These are phyloP conservation scores for Petromus typicus DNA, from an alignment of 2,113 vertebrate genomes.

Conservation along the genomic window DNA sequence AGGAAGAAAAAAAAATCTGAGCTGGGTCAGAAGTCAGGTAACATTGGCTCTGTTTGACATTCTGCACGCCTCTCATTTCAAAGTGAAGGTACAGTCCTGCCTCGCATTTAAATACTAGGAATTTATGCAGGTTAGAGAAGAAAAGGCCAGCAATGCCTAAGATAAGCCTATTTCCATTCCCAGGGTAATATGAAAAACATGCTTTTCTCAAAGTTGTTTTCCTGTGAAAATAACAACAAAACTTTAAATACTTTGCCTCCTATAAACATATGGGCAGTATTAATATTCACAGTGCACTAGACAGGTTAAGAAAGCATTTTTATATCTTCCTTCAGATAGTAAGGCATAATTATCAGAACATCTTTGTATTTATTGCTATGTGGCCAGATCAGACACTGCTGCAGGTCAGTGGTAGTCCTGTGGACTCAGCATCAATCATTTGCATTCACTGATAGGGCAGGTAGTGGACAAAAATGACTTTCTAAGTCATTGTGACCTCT, in stretches of 20 bases:
- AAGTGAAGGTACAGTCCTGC: slow-evolving; percentile 54
- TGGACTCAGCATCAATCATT: slow-evolving; percentile 53
- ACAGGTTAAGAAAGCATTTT: slow-evolving; percentile 58
- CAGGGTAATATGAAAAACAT: not conserved
- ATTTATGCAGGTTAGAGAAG: slow-evolving; percentile 24
- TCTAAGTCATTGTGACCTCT: too few relatives aligned
- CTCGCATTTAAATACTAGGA: slow-evolving; percentile 60
- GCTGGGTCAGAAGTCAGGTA: slow-evolving; percentile 74
- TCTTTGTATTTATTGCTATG: slow-evolving; percentile 68
- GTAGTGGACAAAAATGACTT: slow-evolving; percentile 51
- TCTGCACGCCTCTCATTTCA: slow-evolving; percentile 45
- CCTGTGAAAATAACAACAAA: slow-evolving; percentile 63
- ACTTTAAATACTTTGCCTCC: slow-evolving; percentile 58
- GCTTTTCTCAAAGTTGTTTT: slow-evolving; percentile 63
- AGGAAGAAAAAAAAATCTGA: not conserved
- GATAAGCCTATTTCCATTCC: slow-evolving; percentile 21
- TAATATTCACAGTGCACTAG: slow-evolving; percentile 50
- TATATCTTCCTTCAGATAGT: not conserved
- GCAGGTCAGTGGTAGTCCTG: slow-evolving; percentile 59
- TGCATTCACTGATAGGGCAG: slow-evolving; percentile 58
- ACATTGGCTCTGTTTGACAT: slow-evolving; percentile 63
- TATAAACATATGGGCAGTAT: slow-evolving; percentile 33
- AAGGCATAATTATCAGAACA: slow-evolving; percentile 69
- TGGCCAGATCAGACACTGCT: slow-evolving; percentile 51
- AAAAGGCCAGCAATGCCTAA: not conserved